Evolutionary conservation across 2,888 invertebrate genomes (phyloP), one percentile per base, ranked within the genome.

Genomic region (Dermolepida albohirtum): DNA sequence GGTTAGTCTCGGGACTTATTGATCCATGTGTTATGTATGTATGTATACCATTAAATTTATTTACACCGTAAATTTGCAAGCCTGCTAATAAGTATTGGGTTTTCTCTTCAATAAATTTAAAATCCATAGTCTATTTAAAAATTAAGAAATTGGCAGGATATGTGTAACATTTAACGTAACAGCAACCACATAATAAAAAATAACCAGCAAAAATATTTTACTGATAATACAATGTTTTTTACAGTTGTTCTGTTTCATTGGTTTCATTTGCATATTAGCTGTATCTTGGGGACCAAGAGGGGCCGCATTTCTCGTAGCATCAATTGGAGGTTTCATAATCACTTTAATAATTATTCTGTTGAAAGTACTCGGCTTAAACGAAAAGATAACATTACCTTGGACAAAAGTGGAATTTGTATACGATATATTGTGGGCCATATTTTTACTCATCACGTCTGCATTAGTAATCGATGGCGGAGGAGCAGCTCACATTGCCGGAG

Each of bases 271-370:
- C 39, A 47, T 73, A 43, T 63, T 66, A 14, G 67, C 71, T 10
- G 12, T 57, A 43, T 52, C 16, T 1, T 17, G 8, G 5, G 40
- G 55, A 10, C 10, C 63, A 5, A 70, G 67, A 68, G 75, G 73
- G 5, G 73, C 73, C 11, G 76, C 75, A 11, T 76, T 76, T 66
- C 47, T 75, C 6, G 74, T 66, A 10, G 74, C 73, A 22, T 67
- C 74, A 11, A 49, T 74, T n/a, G 70, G 73, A 17, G 74, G 67
- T 7, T 71, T 76, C 43, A 55, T 75, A 22, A 17, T 72, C 51
- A 73, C 74, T 8, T 70, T 64, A 27, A 27, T 72, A 5, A 39
- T 75, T n/a, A 41, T 76, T 44, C 2, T 74, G 12, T 49, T 70
- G 41, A 69, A 72, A 52, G 34, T 75, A n/a, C 50, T 71, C 11